Evolutionary conservation across 2,113 vertebrate genomes (phyloP).

Genomic region (Sebastes schlegelii): DNA sequence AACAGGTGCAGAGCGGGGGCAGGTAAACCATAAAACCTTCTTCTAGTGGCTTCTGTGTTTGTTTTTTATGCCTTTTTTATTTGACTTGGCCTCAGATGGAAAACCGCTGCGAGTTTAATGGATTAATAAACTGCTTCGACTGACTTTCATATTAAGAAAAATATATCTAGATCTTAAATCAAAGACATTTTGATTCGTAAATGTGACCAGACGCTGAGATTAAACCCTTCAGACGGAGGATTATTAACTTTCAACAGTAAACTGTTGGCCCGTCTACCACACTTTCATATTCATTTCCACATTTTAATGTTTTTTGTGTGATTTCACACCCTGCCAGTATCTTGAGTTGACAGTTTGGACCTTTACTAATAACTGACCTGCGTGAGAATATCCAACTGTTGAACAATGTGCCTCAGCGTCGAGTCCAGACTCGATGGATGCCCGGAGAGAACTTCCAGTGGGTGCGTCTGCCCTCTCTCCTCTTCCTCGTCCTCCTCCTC

Average conservation of each 20-base stretch:
- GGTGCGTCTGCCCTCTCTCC: constrained; percentile 21
- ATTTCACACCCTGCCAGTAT: neutral
- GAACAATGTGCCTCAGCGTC: constrained; percentile 89
- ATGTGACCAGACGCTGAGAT: neutral
- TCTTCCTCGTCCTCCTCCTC: constrained; percentile 43
- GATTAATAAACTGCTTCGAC: neutral
- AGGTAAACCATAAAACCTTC: neutral
- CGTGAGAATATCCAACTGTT: constrained; percentile 91
- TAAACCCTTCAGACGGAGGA: too few relatives aligned
- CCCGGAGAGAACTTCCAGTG: constrained; percentile 69
- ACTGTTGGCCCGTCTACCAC: neutral
- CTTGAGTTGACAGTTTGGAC: neutral
- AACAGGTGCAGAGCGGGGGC: neutral
- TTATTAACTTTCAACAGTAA: neutral
- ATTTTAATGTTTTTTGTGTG: neutral
- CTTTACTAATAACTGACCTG: constrained; percentile 82
- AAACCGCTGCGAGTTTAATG: too few relatives aligned
- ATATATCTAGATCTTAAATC: neutral
- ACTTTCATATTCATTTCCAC: neutral
- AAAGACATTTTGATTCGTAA: neutral
- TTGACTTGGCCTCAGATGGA: neutral
- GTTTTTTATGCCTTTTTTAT: constrained; percentile 1
- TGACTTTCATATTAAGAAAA: neutral
- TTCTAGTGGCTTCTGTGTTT: neutral
- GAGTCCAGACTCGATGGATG: constrained; percentile 77